Percentiles rank a stretch among this genome's conserved stretches.
phyloP scores from a whole-genome alignment of 2,888 invertebrate genomes.

The Pristionchus mayeri region DNA sequence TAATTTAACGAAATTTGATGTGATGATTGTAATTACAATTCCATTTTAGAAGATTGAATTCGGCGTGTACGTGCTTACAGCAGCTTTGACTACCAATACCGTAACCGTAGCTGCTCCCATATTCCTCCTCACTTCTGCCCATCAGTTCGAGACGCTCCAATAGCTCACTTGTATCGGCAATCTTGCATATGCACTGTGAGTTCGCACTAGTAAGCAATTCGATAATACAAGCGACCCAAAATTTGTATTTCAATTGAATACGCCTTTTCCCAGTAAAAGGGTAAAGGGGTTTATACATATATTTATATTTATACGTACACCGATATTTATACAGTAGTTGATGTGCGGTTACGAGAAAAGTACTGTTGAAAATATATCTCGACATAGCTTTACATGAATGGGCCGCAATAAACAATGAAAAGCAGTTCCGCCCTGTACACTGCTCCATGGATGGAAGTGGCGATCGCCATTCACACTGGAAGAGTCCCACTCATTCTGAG shows the following conservation, averaged over 20 bases:
- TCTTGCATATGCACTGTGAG: background rate
- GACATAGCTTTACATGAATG: too few relatives aligned
- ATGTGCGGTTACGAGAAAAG: background rate
- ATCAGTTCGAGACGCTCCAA: background rate
- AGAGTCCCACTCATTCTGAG: background rate
- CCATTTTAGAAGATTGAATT: background rate
- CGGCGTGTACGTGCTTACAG: background rate
- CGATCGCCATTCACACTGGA: background rate
- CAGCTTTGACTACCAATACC: background rate
- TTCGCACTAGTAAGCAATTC: background rate
- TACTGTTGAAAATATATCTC: too few relatives aligned
- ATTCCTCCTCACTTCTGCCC: background rate
- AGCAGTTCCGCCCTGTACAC: background rate
- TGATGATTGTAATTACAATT: background rate
- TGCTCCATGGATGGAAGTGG: background rate
- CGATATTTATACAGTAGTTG: background rate
- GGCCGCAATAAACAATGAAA: too few relatives aligned
- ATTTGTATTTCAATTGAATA: background rate
- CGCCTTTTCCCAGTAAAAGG: background rate
- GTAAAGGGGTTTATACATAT: background rate
- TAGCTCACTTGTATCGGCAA: background rate
- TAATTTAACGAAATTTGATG: background rate
- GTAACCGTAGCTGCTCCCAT: background rate
- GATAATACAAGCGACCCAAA: background rate
- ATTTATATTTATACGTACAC: background rate